Percentiles rank a stretch among this genome's conserved stretches.
Evolutionary conservation across 2,888 invertebrate species (phyloP).

Genomic region (Rhodophaea formosa): DNA sequence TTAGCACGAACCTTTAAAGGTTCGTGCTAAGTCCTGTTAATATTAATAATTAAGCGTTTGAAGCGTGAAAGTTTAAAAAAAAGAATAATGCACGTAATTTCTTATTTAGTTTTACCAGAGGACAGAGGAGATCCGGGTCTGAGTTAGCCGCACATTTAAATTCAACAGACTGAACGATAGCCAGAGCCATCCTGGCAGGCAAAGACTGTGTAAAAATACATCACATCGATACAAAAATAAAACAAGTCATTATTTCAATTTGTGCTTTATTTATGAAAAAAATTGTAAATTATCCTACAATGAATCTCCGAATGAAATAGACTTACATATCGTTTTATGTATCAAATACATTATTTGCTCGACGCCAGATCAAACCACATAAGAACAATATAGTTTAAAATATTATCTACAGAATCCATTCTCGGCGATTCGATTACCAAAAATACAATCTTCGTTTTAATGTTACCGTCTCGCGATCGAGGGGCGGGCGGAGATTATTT

Average conservation of each 20-base stretch:
- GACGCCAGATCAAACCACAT: slow-evolving; percentile 80
- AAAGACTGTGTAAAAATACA: too few relatives aligned
- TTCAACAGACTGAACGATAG: too few relatives aligned
- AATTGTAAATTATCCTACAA: slow-evolving; percentile 85
- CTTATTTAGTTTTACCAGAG: too few relatives aligned
- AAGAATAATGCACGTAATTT: too few relatives aligned
- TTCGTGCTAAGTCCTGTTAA: too few relatives aligned
- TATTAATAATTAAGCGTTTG: too few relatives aligned
- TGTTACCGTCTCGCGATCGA: slow-evolving; percentile 31
- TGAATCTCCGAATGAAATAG: slow-evolving; percentile 82
- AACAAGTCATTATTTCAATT: slow-evolving; percentile 74
- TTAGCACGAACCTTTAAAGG: too few relatives aligned
- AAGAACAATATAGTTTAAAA: slow-evolving; percentile 80
- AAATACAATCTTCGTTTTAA: slow-evolving; percentile 72
- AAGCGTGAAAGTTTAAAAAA: too few relatives aligned
- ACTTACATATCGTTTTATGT: slow-evolving; percentile 82
- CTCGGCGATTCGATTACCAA: slow-evolving; percentile 79
- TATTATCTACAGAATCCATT: slow-evolving; percentile 80
- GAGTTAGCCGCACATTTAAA: too few relatives aligned
- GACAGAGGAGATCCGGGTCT: too few relatives aligned
- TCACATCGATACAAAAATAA: slow-evolving; percentile 54
- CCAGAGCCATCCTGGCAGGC: too few relatives aligned
- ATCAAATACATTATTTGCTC: slow-evolving; percentile 80
- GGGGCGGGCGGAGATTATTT: slow-evolving; percentile 46
- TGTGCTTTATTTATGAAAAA: slow-evolving; percentile 86